A percentile compares a stretch with the other conserved stretches of the same genome.
phyloP scores from a whole-genome alignment of 2,888 invertebrate species.

The Blastobasis adustella region DNA sequence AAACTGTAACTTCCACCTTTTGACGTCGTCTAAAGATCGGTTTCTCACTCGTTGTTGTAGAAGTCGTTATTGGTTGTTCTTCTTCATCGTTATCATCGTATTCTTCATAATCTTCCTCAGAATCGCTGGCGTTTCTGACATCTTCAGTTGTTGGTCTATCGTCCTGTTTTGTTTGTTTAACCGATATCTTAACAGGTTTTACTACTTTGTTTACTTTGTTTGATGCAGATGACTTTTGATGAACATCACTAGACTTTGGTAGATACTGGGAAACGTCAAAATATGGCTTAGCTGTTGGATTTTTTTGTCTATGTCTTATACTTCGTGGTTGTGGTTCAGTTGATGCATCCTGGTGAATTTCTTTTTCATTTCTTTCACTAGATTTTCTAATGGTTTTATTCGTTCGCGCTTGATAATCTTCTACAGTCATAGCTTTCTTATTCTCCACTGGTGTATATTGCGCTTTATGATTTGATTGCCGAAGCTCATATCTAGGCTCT shows the following conservation, averaged over 20 bases:
- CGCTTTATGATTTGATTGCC: conserved; percentile 46
- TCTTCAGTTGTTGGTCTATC: neutral
- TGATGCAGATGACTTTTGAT: conserved; percentile 37
- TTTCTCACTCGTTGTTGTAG: conserved; percentile 35
- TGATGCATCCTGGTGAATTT: neutral
- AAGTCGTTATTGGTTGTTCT: conserved; percentile 23
- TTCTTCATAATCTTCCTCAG: conserved; percentile 11
- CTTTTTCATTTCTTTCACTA: neutral
- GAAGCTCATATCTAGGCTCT: conserved; percentile 61
- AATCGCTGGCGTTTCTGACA: neutral
- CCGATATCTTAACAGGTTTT: conserved; percentile 22
- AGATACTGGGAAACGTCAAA: conserved; percentile 35
- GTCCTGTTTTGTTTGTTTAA: neutral
- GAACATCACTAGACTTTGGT: conserved; percentile 21
- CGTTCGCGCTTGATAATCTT: conserved; percentile 39
- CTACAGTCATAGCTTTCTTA: conserved; percentile 41
- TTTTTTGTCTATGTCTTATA: conserved; percentile 16
- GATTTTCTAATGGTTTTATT: conserved; percentile 15
- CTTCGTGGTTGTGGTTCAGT: conserved; percentile 12
- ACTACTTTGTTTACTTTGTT: conserved; percentile 33
- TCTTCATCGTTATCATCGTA: conserved; percentile 27
- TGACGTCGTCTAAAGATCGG: conserved; percentile 32
- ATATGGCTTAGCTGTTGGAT: conserved; percentile 21
- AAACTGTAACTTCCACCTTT: conserved; percentile 10
- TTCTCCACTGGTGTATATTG: conserved; percentile 49